Conservation (phyloP, 2,888 invertebrate species). For the Hyposoter didymator region DNA sequence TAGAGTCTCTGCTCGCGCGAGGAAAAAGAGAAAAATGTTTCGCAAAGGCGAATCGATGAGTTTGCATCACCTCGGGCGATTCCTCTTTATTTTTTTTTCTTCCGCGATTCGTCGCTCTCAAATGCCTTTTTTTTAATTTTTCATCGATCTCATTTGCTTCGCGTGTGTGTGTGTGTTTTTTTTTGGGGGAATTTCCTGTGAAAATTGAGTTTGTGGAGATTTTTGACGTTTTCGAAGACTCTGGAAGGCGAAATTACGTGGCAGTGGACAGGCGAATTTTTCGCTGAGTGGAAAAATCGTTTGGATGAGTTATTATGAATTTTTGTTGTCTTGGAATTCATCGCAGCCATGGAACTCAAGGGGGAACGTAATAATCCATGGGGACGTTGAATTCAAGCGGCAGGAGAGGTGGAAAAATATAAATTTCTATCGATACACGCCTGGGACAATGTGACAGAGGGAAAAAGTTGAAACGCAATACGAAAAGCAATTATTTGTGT, state of each 20-base stretch:
- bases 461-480: not conserved
- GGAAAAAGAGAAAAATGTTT: conserved; percentile 77
- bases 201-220: not conserved
- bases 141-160: conserved; percentile 24
- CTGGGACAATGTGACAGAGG: not conserved
- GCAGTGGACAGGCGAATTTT: not conserved
- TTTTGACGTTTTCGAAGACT: conserved; percentile 3
- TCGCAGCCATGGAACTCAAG: not conserved
- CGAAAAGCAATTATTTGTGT: conserved; percentile 27
- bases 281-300: not conserved
- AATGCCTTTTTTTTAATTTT: conserved; percentile 13
- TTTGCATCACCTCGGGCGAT: conserved; percentile 75
- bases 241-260: not conserved
- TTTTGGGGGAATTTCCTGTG: not conserved
- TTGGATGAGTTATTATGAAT: not conserved
- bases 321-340: not conserved
- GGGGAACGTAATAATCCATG: not conserved
- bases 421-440: not conserved
- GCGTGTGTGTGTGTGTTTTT: not conserved
- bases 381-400: not conserved
- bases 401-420: too few relatives aligned
- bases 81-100: conserved; percentile 11
- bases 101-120: conserved; percentile 1
- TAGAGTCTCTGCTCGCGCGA: conserved; percentile 65
- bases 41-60: conserved; percentile 79